Conservation (phyloP, 2,113 vertebrate genomes). For the Oncorhynchus clarkii region DNA sequence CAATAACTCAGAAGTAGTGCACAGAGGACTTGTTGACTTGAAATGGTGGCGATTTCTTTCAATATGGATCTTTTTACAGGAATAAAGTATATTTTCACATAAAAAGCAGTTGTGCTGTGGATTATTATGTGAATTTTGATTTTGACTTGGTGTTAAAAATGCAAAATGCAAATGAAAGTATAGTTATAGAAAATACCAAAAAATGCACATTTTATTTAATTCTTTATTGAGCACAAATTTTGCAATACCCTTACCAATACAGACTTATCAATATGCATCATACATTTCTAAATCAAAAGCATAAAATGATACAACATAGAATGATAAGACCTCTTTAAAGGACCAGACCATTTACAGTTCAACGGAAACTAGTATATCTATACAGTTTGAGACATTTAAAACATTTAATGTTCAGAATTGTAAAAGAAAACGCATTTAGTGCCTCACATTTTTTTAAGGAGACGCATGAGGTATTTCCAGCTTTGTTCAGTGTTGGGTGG, state of each 20-base stretch:
- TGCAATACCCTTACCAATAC: background rate
- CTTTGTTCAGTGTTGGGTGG: constrained; percentile 53
- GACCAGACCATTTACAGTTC: too few relatives aligned
- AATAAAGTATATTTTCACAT: constrained; percentile 84
- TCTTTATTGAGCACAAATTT: background rate
- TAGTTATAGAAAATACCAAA: background rate
- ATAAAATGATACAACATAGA: background rate
- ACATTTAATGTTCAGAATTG: too few relatives aligned
- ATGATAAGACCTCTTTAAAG: background rate
- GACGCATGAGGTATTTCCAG: background rate
- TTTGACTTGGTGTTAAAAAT: background rate
- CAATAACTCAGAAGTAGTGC: constrained; percentile 41
- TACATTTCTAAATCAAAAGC: background rate
- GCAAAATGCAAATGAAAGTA: background rate
- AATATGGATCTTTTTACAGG: constrained; percentile 74
- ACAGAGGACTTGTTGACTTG: constrained; percentile 52
- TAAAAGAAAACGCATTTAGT: background rate
- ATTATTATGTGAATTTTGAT: background rate
- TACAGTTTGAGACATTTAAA: too few relatives aligned
- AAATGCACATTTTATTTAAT: background rate
- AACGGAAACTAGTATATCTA: too few relatives aligned
- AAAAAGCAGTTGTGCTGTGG: constrained; percentile 28
- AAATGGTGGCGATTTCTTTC: constrained; percentile 64
- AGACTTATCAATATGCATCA: background rate
- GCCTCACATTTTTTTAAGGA: too few relatives aligned